phyloP scores from a whole-genome alignment of 2,113 vertebrate species.

The Bubalus kerabau region DNA sequence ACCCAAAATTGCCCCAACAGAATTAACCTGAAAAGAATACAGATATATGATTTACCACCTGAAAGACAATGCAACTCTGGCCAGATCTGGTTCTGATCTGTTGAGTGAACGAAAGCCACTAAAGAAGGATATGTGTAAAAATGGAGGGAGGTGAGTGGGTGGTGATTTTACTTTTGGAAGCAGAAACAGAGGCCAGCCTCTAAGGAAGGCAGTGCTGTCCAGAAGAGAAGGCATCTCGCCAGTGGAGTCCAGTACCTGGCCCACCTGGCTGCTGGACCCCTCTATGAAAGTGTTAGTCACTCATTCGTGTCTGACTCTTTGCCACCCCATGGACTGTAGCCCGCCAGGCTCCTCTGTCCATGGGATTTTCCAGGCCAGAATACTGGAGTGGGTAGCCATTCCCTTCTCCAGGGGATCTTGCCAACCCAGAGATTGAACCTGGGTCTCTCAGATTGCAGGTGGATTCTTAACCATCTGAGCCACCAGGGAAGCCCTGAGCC shows the following conservation, averaged over 20 bases:
- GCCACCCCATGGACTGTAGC: no score
- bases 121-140: not conserved
- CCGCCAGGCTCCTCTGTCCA: no score
- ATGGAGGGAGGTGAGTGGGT: not conserved
- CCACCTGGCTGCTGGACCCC: no score
- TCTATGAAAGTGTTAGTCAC: not conserved
- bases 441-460: not conserved
- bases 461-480: not conserved
- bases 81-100: not conserved
- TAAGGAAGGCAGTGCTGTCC: not conserved
- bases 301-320: no score
- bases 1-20: not conserved
- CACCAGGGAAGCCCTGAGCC: not conserved
- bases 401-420: not conserved
- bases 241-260: not conserved
- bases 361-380: not conserved
- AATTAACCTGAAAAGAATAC: not conserved
- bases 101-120: not conserved
- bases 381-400: not conserved
- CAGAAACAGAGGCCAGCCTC: not conserved
- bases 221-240: not conserved
- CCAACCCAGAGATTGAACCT: not conserved
- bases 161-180: not conserved
- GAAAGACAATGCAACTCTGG: not conserved
- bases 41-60: not conserved